These are phyloP conservation scores for Vandiemenella viatica DNA, from an alignment of 2,888 invertebrate genomes.

Conservation along the genomic window DNA sequence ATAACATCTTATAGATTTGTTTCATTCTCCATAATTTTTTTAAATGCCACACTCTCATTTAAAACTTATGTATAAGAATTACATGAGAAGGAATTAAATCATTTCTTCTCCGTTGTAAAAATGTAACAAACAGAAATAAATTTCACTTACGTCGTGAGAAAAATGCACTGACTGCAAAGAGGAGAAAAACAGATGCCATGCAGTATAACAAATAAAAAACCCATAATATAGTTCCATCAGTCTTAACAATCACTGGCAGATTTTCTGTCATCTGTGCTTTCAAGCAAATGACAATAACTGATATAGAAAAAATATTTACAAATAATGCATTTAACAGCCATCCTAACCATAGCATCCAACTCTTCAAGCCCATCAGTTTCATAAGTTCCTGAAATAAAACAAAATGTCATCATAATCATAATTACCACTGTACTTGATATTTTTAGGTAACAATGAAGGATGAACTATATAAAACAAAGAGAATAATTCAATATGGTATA, in stretches of 20 bases:
- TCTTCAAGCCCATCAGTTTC: slow-evolving; percentile 39
- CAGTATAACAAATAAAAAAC: slow-evolving; percentile 28
- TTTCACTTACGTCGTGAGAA: slow-evolving; percentile 30
- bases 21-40: no score
- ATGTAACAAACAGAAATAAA: no score
- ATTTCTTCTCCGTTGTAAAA: no score
- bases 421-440: no score
- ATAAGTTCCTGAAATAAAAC: slow-evolving; percentile 33
- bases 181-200: slow-evolving; percentile 27
- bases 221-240: slow-evolving; percentile 15
- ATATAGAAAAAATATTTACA: slow-evolving; percentile 25
- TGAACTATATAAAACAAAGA: no score
- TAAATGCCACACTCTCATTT: no score
- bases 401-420: background rate
- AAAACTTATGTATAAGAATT: no score
- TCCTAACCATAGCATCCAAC: slow-evolving; percentile 37
- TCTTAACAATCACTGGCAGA: slow-evolving; percentile 14
- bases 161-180: slow-evolving; percentile 29
- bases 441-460: no score
- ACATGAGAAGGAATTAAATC: no score
- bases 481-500: no score
- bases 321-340: slow-evolving; percentile 33
- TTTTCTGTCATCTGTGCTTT: slow-evolving; percentile 19
- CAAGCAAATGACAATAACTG: slow-evolving; percentile 26
- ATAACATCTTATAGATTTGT: no score